phyloP scores from a whole-genome alignment of 2,888 invertebrate species.

The Diogma glabrata region DNA sequence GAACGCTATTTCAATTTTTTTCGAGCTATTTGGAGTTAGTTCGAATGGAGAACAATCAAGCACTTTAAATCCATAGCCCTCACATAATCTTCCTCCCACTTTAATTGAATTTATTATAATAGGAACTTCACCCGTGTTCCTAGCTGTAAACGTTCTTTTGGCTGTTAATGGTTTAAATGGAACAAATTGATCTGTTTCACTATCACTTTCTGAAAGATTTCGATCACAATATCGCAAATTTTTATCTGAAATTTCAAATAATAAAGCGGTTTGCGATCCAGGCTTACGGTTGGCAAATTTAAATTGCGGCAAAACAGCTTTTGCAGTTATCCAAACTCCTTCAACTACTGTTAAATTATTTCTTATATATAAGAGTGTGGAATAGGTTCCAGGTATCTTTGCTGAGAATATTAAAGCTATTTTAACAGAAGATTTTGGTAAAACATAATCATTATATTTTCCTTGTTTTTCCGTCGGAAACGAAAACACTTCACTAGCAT shows the following conservation, averaged over 20 bases:
- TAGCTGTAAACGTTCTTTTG: slow-evolving; percentile 68
- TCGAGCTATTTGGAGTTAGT: slow-evolving; percentile 58
- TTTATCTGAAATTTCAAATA: slow-evolving; percentile 60
- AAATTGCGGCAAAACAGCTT: slow-evolving; percentile 77
- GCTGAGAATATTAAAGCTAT: slow-evolving; percentile 30
- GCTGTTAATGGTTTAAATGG: too few relatives aligned
- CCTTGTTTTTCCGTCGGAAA: slow-evolving; percentile 22
- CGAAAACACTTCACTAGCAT: slow-evolving; percentile 31
- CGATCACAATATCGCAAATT: slow-evolving; percentile 45
- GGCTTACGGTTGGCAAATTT: slow-evolving; percentile 80
- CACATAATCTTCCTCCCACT: slow-evolving; percentile 56
- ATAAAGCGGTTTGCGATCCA: slow-evolving; percentile 58
- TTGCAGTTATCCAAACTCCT: slow-evolving; percentile 67
- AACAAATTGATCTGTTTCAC: too few relatives aligned
- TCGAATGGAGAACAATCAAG: slow-evolving; percentile 62
- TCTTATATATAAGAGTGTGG: slow-evolving; percentile 42
- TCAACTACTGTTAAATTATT: slow-evolving; percentile 92
- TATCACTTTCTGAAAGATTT: slow-evolving; percentile 20
- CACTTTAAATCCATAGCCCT: slow-evolving; percentile 69
- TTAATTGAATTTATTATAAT: slow-evolving; percentile 55
- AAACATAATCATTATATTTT: slow-evolving; percentile 22
- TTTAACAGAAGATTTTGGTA: slow-evolving; percentile 24
- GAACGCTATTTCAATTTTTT: slow-evolving; percentile 73
- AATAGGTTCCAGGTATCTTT: slow-evolving; percentile 28
- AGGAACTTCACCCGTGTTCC: slow-evolving; percentile 86